phyloP scores from a whole-genome alignment of 2,113 vertebrate genomes.

The Pitta sordida region DNA sequence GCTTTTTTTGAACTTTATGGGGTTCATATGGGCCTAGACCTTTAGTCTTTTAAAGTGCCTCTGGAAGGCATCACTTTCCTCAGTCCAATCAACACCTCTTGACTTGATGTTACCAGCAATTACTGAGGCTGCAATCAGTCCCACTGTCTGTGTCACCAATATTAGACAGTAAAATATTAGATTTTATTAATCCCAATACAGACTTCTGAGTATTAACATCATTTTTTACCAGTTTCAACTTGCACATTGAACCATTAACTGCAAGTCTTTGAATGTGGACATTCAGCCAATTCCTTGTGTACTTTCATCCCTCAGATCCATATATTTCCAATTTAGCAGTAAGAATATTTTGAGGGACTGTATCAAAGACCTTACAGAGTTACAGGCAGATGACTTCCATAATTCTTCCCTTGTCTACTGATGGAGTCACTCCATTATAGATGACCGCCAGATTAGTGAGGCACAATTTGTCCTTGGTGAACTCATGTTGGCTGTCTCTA shows the following conservation, averaged over 20 bases:
- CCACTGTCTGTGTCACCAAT: background rate
- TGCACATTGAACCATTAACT: accelerated
- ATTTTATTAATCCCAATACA: no score
- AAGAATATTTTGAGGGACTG: background rate
- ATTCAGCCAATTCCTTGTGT: background rate
- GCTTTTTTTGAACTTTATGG: background rate
- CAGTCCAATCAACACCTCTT: no score
- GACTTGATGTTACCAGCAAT: background rate
- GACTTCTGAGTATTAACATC: background rate
- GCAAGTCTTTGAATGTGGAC: accelerated
- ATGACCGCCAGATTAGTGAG: background rate
- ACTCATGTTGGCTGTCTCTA: background rate
- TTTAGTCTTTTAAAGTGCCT: no score
- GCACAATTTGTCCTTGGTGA: background rate
- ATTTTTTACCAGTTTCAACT: background rate
- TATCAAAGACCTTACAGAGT: background rate
- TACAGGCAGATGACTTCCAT: background rate
- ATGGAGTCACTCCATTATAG: background rate
- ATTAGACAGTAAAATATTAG: background rate
- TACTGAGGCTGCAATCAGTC: background rate
- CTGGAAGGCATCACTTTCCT: background rate
- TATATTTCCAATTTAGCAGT: background rate
- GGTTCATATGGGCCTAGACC: background rate
- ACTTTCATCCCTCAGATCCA: background rate
- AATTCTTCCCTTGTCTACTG: background rate